Base-by-base conservation (phyloP, 2,888 invertebrate species). In the Phasia obesa region DNA sequence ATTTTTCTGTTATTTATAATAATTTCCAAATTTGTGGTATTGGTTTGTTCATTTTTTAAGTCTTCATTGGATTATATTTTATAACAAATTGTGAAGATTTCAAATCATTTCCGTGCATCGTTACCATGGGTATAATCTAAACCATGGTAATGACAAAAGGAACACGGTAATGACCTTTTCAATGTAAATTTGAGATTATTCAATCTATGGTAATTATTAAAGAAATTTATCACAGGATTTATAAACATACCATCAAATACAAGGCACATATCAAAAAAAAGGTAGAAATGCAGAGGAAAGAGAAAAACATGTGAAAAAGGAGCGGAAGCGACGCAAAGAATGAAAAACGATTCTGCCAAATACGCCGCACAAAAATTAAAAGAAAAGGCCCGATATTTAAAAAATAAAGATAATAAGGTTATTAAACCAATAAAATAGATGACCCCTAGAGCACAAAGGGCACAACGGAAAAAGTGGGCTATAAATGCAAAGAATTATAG, bases 111-210 rank as follows among this genome's bases (percentile, higher is more conserved):
- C 38, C 38, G 13, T 38, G 38, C 13, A 13, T 38, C 38, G 11
- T 38, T 13, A 13, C 38, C 38, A 38, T 38, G 38, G 38, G 13
- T 38, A 38, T 38, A 38, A 38, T 38, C n/a, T 13, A 38, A 38
- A 35, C 35, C 9, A 35, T 7, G 35, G 35, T 35, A 35, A 27
- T 25, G 27, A 25, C 53, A 49, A 49, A 49, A 49, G 49, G 49
- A 49, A 49, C 49, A 49, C 49, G 49, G 23, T 11, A 49, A 49
- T 49, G 49, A 23, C 49, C 21, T 23, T 49, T 49, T 49, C 49
- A 49, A 49, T 49, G 13, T 23, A 49, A 49, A 13, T 49, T 49
- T 49, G 4, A 49, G 49, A 49, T 19, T 35, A 31, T 55, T 27
- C 4, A 3, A 27, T 27, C 27, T 27, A 35, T 35, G 35, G 35